phyloP scores from a whole-genome alignment of 2,888 invertebrate genomes.

The Dicycla oo region DNA sequence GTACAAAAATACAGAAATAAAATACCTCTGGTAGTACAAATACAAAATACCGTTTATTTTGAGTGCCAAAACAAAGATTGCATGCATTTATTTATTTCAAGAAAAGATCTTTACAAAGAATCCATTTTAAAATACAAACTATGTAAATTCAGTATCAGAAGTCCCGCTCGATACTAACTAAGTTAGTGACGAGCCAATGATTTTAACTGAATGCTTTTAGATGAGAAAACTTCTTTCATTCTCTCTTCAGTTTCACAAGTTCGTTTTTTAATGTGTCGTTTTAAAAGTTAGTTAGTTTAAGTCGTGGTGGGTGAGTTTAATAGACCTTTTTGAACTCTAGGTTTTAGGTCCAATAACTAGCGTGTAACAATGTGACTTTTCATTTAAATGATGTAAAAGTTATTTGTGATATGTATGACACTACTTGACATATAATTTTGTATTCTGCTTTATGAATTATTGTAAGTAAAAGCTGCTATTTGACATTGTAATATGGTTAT shows the following conservation, averaged over 20 bases:
- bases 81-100: neutral
- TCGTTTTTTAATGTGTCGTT: constrained; percentile 33
- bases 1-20: neutral
- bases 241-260: constrained; percentile 15
- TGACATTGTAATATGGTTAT: too few relatives aligned
- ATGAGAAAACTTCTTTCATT: constrained; percentile 55
- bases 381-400: neutral
- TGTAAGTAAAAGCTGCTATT: too few relatives aligned
- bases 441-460: too few relatives aligned
- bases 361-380: neutral
- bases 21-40: neutral
- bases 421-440: too few relatives aligned
- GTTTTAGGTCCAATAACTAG: neutral
- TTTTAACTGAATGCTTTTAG: constrained; percentile 47
- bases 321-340: constrained; percentile 13
- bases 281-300: constrained; percentile 25
- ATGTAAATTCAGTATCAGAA: neutral
- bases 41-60: neutral
- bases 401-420: too few relatives aligned
- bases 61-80: too few relatives aligned
- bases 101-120: neutral
- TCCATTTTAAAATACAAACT: constrained; percentile 5
- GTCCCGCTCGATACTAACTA: constrained; percentile 33
- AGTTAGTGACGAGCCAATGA: constrained; percentile 47
- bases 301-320: constrained; percentile 20